Evolutionary conservation across 30 jellyfish, hydroid and myxozoan species (phyloP), one percentile per base, ranked within the genome.

Genomic region (Clytia hemisphaerica): DNA sequence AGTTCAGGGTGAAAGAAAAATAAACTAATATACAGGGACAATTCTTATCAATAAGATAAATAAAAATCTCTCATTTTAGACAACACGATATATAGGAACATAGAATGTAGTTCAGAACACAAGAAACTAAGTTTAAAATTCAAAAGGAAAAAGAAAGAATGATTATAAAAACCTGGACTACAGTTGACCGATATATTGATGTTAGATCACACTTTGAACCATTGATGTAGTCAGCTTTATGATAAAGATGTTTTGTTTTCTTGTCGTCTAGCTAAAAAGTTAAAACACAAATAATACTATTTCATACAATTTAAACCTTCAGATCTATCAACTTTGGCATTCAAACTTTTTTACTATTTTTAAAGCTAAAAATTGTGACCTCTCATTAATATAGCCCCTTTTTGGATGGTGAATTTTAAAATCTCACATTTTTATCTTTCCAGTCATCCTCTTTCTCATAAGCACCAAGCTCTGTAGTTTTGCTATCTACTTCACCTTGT

Each of bases 141-240:
- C n/a, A n/a, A n/a, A n/a, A n/a, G n/a, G n/a, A n/a, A n/a, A n/a
- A n/a, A n/a, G n/a, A n/a, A n/a, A n/a, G n/a, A n/a, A n/a, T n/a
- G n/a, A n/a, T n/a, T 4, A 6, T 21, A 30, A 25, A 3, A 50
- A 89, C 98, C 98, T 81, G 76, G 7, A 89, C 81, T 44, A 67
- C 36, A 10, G 95, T 70, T 29, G 61, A 67, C 44, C 98, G 67
- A 18, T 84, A 58, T 49, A 59, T 66, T 19, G 84, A 79, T 50
- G 92, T 82, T 15, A 89, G 73, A 30, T 81, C 94, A 89, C 98
- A 89, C 9, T 36, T n/a, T 21, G 93, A 35, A 1, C 98, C 98
- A 80, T 89, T 89, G 15, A 71, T 58, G 49, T 80, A 89, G 32
- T 61, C 62, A 19, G 81, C 95, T 46, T 46, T 22, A 66, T 89